These are phyloP conservation scores for Sialis lutaria DNA, from an alignment of 2,888 invertebrate genomes.

Conservation along the genomic window DNA sequence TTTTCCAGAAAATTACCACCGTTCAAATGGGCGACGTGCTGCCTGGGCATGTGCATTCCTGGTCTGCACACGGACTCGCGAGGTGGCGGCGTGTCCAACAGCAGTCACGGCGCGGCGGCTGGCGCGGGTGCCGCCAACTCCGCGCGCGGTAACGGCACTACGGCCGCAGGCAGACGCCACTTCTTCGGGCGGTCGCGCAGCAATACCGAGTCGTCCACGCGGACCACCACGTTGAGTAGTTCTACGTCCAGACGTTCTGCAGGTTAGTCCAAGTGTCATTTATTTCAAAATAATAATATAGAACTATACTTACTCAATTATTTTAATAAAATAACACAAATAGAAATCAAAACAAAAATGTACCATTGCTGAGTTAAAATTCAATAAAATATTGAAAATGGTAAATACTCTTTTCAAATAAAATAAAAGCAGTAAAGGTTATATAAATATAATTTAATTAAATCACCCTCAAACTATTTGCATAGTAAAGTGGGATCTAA, in stretches of 20 bases:
- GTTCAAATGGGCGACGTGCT: slow-evolving; percentile 51
- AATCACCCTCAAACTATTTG: too few relatives aligned
- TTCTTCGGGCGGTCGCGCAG: not conserved
- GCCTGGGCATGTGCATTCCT: slow-evolving; percentile 21
- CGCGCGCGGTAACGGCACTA: not conserved
- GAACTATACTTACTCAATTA: too few relatives aligned
- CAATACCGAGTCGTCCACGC: not conserved
- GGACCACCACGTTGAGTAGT: not conserved
- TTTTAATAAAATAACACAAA: too few relatives aligned
- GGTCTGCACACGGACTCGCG: slow-evolving; percentile 12
- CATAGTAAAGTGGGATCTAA: too few relatives aligned
- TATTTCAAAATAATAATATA: too few relatives aligned
- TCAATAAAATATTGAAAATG: too few relatives aligned
- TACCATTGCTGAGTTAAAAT: too few relatives aligned
- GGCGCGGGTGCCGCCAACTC: not conserved
- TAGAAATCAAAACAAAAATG: too few relatives aligned
- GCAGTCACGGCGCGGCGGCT: not conserved
- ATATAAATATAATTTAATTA: too few relatives aligned
- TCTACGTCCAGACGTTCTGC: not conserved
- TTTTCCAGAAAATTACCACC: slow-evolving; percentile 41
- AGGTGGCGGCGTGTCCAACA: not conserved
- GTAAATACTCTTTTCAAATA: too few relatives aligned
- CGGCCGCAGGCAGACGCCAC: not conserved
- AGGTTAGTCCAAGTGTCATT: not conserved
- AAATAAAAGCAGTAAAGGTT: too few relatives aligned